phyloP scores from a whole-genome alignment of 2,797 vertebrate species.

The Phoebastria nigripes region DNA sequence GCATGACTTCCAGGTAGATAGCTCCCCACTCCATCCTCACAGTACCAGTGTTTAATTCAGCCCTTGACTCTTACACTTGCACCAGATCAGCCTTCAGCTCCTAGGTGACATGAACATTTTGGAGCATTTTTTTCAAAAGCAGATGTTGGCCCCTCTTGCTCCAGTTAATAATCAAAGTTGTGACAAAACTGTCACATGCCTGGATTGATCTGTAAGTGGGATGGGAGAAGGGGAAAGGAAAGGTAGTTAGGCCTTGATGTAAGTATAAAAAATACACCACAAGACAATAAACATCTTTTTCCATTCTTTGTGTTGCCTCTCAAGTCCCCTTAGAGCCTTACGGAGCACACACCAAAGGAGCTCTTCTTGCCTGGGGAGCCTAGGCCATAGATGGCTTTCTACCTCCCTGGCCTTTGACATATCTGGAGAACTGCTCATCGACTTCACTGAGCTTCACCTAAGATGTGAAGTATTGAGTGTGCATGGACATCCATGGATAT shows the following conservation, averaged over 20 bases:
- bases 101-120: not conserved
- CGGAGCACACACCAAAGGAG: not conserved
- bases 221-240: not conserved
- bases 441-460: not conserved
- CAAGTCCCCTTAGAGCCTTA: not conserved
- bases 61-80: not conserved
- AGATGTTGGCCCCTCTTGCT: not conserved
- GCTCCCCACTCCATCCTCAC: not conserved
- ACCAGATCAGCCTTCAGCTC: not conserved
- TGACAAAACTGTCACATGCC: not conserved
- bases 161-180: not conserved
- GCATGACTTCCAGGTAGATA: not conserved
- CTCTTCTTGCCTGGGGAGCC: not conserved
- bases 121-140: not conserved
- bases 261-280: not conserved
- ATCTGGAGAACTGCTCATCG: not conserved
- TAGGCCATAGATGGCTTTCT: not conserved
- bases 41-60: not conserved
- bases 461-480: not conserved
- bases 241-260: not conserved
- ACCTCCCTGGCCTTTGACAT: not conserved
- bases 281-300: not conserved
- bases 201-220: not conserved
- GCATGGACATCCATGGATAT: too few species aligned
- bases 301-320: not conserved